Evolutionary conservation across 1,140 invertebrate genomes (phyloP), one percentile per base, ranked within the genome.

Genomic region (Cydia fagiglandana): DNA sequence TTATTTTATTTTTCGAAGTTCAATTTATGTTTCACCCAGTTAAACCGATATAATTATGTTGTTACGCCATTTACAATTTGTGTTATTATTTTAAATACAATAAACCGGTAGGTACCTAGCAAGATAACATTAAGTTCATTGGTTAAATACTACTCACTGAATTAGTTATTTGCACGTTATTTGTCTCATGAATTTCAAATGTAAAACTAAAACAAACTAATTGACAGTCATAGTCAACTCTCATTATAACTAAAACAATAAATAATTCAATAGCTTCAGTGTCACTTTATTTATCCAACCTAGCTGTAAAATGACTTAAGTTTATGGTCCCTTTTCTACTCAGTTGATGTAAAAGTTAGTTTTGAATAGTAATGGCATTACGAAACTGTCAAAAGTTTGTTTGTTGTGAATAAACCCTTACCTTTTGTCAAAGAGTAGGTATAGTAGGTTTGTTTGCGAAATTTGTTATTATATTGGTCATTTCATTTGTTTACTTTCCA

Each of bases 141-240:
- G 2, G 30, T 10, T 41, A 41, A 41, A 41, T 41, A 41, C 10
- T 41, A 9, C 7, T 7, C 5, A 41, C 41, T 41, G 41, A 10
- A 41, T 41, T 9, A 41, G 6, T 12, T 30, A 30, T 30, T 41
- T 41, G 38, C 38, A 41, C 38, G 38, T 47, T 47, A 47, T 15
- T 47, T 47, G 12, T 15, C 45, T 47, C 45, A 47, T 15, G 45
- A 47, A 47, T 13, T 13, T 4, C 45, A 47, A 47, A 47, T 47
- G 4, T 47, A 47, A 61, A 78, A 78, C 73, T 74, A 78, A 78
- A 73, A 76, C 64, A 77, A 77, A 80, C 76, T 74, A 76, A 76
- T 78, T 78, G 56, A 61, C 56, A 61, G 56, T 7, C 56, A n/a
- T 10, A 24, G 2, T 24, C 9, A 61, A 24, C 20, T 70, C 15